Base-by-base conservation (phyloP, 2,888 invertebrate genomes). In the Oxystoma pomonae region DNA sequence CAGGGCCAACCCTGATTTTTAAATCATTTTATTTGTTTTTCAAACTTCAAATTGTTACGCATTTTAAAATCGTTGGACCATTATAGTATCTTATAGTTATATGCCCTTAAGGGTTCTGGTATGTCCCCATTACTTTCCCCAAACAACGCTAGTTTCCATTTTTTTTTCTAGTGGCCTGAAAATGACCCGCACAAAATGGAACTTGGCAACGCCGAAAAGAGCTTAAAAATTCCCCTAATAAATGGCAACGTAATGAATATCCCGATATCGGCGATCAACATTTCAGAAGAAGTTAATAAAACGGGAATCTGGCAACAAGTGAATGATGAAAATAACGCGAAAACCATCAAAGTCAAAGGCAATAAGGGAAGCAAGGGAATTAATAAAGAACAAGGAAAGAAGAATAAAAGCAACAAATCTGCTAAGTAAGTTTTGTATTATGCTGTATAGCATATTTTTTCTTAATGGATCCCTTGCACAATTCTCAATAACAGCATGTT, bases 251-350 rank as follows among this genome's bases (percentile, higher is more conserved):
- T 94, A 62, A 91, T 94, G 88, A 93, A 93, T 77, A 93, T 94
- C 70, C 94, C 93, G 1, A 80, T 92, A 68, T 85, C 90, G 49
- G 89, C 91, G 49, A 92, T 95, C 72, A 95, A 94, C 78, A 92
- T 96, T 76, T 90, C 94, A 3, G 96, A 97, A 78, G 97, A 97
- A 80, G 92, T 97, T 62, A 91, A 95, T 76, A 93, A 93, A 79
- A 91, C 92, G 21, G 92, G 94, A 35, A 91, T 97, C 75, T 98
- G 97, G 97, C 92, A 94, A 75, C 92, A 94, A 80, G 90, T 94
- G 16, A 93, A 92, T 77, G 89, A 88, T 73, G 84, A 83, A 67
- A 88, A 87, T 75, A 81, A 83, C 65, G 21, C 59, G 16, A 55
- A 55, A 2, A 65, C 69, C 1, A 72, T 72, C n/a, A 83, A 82